Conservation (phyloP, 2,888 invertebrate species). For the Lucinisca nassula region DNA sequence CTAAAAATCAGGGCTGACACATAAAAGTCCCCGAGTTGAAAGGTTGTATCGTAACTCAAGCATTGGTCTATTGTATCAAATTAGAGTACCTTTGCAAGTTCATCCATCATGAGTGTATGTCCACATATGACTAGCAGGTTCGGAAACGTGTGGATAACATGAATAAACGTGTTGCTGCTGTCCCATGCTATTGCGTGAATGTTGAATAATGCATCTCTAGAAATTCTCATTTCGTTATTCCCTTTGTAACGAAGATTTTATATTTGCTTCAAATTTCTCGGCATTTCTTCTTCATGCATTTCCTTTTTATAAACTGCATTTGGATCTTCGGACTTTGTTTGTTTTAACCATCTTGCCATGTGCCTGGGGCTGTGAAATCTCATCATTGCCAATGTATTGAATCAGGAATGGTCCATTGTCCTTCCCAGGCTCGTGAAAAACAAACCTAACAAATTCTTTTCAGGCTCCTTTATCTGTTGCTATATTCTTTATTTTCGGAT, state of each 20-base stretch:
- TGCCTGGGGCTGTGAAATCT: too few relatives aligned
- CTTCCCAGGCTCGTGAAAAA: too few relatives aligned
- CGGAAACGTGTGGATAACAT: not conserved
- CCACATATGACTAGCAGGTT: not conserved
- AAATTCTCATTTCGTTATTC: slow-evolving; percentile 2
- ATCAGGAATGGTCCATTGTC: too few relatives aligned
- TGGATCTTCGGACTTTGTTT: too few relatives aligned
- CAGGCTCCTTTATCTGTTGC: too few relatives aligned
- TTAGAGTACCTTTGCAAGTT: not conserved
- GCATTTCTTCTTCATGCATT: not conserved
- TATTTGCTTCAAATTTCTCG: not conserved
- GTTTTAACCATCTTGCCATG: too few relatives aligned
- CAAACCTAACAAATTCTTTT: too few relatives aligned
- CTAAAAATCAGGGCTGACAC: not conserved
- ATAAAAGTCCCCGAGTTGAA: not conserved
- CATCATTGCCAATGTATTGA: too few relatives aligned
- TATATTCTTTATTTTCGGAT: too few relatives aligned
- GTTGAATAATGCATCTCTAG: not conserved
- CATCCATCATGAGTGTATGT: slow-evolving; percentile 3
- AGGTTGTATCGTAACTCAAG: not conserved
- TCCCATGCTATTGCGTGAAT: not conserved
- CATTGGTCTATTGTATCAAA: not conserved
- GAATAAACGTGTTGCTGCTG: slow-evolving; percentile 1
- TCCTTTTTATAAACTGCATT: not conserved
- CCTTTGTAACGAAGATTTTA: not conserved